Conservation (phyloP, 2,888 invertebrate species). For the Mythimna lalbum region DNA sequence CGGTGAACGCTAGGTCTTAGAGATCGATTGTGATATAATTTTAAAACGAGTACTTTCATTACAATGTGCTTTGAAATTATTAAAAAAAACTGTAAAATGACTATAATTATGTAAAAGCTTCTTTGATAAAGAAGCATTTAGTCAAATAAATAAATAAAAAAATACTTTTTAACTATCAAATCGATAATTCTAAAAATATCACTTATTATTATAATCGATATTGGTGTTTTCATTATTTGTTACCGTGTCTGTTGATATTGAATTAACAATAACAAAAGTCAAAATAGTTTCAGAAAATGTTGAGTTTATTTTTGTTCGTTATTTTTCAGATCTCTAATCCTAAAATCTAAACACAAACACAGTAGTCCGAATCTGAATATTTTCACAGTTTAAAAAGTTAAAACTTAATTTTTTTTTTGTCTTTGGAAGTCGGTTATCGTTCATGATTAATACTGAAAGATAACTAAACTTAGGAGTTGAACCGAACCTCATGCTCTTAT, state of each 20-base stretch:
- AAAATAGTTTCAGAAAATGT: conserved; percentile 19
- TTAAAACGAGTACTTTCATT: conserved; percentile 49
- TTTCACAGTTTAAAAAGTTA: conserved; percentile 12
- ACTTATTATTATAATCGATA: conserved; percentile 59
- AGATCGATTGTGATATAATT: conserved; percentile 51
- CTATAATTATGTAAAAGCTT: conserved; percentile 39
- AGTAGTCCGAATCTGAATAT: conserved; percentile 22
- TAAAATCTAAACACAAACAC: conserved; percentile 35
- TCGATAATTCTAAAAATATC: conserved; percentile 62
- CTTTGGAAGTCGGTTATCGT: conserved; percentile 27
- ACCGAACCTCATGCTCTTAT: conserved; percentile 6
- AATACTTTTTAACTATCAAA: conserved; percentile 56
- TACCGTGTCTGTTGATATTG: conserved; percentile 37
- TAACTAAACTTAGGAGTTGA: conserved; percentile 9
- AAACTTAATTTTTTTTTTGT: conserved; percentile 16
- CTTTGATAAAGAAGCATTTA: conserved; percentile 38
- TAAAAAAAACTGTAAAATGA: conserved; percentile 30
- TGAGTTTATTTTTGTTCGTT: conserved; percentile 35
- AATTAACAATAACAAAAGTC: conserved; percentile 13
- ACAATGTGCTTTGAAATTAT: conserved; percentile 46
- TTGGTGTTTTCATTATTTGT: conserved; percentile 65
- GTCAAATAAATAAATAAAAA: conserved; percentile 56
- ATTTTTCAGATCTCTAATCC: conserved; percentile 24
- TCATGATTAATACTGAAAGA: conserved; percentile 42
- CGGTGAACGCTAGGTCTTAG: conserved; percentile 29